phyloP scores from a whole-genome alignment of 1,140 invertebrate species.

The Brachionus rotundiformis region DNA sequence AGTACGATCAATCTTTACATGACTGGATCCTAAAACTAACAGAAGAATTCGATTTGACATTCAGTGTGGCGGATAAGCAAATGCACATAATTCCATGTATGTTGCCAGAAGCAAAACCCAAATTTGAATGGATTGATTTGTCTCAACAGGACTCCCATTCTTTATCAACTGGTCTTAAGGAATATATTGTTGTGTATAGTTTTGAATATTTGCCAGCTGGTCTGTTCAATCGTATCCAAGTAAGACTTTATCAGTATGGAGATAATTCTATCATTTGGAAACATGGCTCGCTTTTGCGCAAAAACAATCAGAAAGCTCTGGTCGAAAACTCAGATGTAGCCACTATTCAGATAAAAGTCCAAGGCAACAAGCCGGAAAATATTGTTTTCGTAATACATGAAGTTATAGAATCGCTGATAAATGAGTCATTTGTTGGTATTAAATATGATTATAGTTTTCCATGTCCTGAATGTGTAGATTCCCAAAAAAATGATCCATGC shows the following conservation, averaged over 20 bases:
- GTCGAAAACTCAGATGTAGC: conserved; percentile 55
- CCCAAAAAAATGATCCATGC: conserved; percentile 20
- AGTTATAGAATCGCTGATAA: conserved; percentile 60
- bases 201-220: conserved; percentile 59
- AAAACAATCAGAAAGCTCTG: conserved; percentile 60
- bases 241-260: conserved; percentile 60
- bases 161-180: not conserved
- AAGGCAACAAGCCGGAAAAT: conserved; percentile 61
- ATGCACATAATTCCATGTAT: conserved; percentile 62
- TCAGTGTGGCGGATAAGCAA: conserved; percentile 53
- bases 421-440: conserved; percentile 60
- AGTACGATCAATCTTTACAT: conserved; percentile 57
- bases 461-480: conserved; percentile 60
- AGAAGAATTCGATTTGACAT: conserved; percentile 63
- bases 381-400: conserved; percentile 62
- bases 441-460: conserved; percentile 59
- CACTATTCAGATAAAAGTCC: conserved; percentile 58
- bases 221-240: conserved; percentile 63
- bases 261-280: conserved; percentile 62
- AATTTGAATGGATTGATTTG: conserved; percentile 52
- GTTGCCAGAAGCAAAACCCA: conserved; percentile 57
- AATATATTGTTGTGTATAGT: conserved; percentile 53
- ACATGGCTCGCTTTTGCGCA: conserved; percentile 60
- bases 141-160: not conserved
- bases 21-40: conserved; percentile 62